Conservation (phyloP, 2,113 vertebrate genomes). For the Sarotherodon lohbergeri region DNA sequence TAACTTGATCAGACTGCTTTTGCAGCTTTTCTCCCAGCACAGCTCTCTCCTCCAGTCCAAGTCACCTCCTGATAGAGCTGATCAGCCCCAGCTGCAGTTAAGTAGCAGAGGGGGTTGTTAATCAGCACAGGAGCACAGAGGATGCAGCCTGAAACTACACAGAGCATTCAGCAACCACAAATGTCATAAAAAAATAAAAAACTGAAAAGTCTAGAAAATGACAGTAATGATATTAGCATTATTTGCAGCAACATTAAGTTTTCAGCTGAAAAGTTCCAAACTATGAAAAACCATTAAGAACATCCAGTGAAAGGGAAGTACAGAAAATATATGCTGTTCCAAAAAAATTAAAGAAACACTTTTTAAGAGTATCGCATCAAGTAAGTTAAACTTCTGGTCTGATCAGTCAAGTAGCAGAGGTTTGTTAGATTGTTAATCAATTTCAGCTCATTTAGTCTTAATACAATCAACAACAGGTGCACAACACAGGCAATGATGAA, state of each 20-base stretch:
- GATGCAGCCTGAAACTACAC: too few relatives aligned
- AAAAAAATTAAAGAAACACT: background rate
- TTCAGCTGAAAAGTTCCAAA: accelerated
- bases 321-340: background rate
- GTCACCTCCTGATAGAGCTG: too few relatives aligned
- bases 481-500: background rate
- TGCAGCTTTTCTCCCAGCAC: too few relatives aligned
- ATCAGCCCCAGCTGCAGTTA: too few relatives aligned
- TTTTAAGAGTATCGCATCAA: accelerated
- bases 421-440: background rate
- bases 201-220: accelerated
- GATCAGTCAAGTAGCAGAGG: background rate
- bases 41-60: too few relatives aligned
- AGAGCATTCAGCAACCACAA: accelerated
- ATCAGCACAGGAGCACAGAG: too few relatives aligned
- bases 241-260: accelerated
- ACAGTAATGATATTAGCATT: background rate
- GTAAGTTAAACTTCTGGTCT: accelerated
- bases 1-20: too few relatives aligned
- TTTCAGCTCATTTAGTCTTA: background rate
- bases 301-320: background rate
- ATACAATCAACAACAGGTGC: background rate
- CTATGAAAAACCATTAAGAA: background rate
- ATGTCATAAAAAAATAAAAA: background rate
- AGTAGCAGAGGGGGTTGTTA: too few relatives aligned